Percentiles rank a stretch among this genome's conserved stretches.
These are phyloP conservation scores for Lepisosteus osseus DNA, from an alignment of 2,113 vertebrate species.

Conservation along the genomic window DNA sequence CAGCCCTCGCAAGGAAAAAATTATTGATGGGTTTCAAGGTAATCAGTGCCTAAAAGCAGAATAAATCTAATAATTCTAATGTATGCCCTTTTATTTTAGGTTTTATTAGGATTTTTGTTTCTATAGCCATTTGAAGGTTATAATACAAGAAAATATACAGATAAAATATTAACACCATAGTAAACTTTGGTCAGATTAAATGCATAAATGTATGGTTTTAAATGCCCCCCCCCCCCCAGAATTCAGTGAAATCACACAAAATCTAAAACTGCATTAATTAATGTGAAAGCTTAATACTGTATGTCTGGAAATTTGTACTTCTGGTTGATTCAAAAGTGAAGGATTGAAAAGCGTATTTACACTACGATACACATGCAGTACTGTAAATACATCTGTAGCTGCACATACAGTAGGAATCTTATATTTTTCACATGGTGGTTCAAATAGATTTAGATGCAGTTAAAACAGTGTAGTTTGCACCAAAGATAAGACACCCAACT, in stretches of 20 bases:
- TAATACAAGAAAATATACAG: too few species aligned
- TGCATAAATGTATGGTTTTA: not conserved
- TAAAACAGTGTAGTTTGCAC: slow-evolving; percentile 36
- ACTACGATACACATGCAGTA: not conserved
- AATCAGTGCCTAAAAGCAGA: too few species aligned
- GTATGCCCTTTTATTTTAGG: too few species aligned
- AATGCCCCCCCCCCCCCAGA: not conserved
- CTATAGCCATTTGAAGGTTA: too few species aligned
- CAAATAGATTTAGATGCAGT: slow-evolving; percentile 44
- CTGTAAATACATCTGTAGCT: not conserved
- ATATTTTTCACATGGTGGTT: slow-evolving; percentile 38
- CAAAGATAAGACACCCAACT: slow-evolving; percentile 42
- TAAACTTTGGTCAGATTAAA: not conserved
- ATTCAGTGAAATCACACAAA: not conserved
- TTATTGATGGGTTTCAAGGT: too few species aligned
- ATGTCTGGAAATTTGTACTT: not conserved
- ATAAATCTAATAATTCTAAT: too few species aligned
- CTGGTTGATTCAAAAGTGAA: not conserved
- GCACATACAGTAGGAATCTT: slow-evolving; percentile 21
- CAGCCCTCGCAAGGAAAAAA: too few species aligned
- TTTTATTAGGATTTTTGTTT: too few species aligned
- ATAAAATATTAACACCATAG: not conserved
- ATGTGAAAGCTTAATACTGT: not conserved
- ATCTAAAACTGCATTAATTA: not conserved
- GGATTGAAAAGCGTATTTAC: too few species aligned